phyloP scores from a whole-genome alignment of 2,888 invertebrate genomes.

The Meteorus colon region DNA sequence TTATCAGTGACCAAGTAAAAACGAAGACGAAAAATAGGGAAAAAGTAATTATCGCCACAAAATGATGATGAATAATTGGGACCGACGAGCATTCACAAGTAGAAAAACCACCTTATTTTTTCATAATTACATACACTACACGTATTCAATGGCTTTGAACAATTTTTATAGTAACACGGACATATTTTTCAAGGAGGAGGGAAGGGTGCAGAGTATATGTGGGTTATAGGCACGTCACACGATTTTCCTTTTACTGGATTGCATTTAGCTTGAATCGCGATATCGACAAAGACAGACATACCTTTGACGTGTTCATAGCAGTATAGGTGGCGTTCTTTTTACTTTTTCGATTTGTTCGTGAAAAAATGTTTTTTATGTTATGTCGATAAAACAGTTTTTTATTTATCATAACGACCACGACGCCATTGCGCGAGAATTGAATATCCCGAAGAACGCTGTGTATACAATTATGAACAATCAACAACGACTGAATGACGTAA shows the following conservation, averaged over 20 bases:
- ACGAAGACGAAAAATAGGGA: not conserved
- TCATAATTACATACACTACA: not conserved
- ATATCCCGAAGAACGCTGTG: too few relatives aligned
- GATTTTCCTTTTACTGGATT: slow-evolving; percentile 58
- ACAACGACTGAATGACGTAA: too few relatives aligned
- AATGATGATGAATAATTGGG: not conserved
- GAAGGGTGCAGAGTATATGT: slow-evolving; percentile 53
- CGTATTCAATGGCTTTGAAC: slow-evolving; percentile 21
- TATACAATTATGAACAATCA: too few relatives aligned
- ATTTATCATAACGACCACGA: too few relatives aligned
- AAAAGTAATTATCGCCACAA: not conserved
- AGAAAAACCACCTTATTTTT: not conserved
- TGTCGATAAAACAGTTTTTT: not conserved
- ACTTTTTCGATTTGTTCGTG: not conserved
- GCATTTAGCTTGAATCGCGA: slow-evolving; percentile 47
- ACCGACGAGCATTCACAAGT: not conserved
- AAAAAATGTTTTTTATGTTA: not conserved
- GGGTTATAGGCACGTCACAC: slow-evolving; percentile 66
- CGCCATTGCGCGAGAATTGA: too few relatives aligned
- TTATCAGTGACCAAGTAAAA: slow-evolving; percentile 43
- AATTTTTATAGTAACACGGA: slow-evolving; percentile 53
- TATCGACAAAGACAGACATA: slow-evolving; percentile 24
- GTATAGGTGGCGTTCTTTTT: slow-evolving; percentile 18
- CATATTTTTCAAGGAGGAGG: slow-evolving; percentile 51
- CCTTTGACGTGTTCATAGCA: slow-evolving; percentile 1